phyloP scores from a whole-genome alignment of 2,113 vertebrate genomes.

The Ctenomys sociabilis region DNA sequence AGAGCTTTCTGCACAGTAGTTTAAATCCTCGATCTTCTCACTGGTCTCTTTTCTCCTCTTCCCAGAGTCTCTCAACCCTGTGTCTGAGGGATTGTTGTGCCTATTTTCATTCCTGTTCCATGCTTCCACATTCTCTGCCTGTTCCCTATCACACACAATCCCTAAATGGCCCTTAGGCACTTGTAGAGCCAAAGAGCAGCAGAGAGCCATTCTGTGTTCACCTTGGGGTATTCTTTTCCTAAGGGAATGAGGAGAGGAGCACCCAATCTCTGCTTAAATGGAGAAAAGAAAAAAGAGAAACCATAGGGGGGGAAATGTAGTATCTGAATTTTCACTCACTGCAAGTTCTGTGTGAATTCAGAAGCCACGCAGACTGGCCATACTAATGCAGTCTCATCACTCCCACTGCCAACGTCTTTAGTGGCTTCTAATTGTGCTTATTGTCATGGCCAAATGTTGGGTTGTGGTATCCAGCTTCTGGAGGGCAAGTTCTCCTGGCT shows the following conservation, averaged over 20 bases:
- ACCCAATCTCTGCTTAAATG: constrained; percentile 25
- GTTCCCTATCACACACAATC: background rate
- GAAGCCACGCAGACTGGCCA: background rate
- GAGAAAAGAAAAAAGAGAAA: background rate
- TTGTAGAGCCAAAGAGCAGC: constrained; percentile 9
- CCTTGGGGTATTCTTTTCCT: background rate
- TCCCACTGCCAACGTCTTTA: background rate
- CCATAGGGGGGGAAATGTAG: background rate
- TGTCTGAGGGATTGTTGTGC: background rate
- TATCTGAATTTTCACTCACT: background rate
- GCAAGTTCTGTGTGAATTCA: background rate
- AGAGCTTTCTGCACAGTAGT: background rate
- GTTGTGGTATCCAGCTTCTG: background rate
- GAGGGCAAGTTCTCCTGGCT: background rate
- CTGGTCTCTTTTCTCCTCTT: background rate
- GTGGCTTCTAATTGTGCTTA: background rate
- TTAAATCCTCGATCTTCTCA: background rate
- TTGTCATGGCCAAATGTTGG: background rate
- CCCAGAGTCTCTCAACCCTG: background rate
- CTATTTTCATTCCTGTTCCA: background rate
- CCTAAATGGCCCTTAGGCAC: background rate
- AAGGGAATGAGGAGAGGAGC: background rate
- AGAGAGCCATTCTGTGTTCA: constrained; percentile 57
- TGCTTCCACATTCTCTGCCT: background rate
- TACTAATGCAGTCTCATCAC: background rate